Evolutionary conservation across 2,888 invertebrate species (phyloP).

Genomic region (Drosophila lacicola): DNA sequence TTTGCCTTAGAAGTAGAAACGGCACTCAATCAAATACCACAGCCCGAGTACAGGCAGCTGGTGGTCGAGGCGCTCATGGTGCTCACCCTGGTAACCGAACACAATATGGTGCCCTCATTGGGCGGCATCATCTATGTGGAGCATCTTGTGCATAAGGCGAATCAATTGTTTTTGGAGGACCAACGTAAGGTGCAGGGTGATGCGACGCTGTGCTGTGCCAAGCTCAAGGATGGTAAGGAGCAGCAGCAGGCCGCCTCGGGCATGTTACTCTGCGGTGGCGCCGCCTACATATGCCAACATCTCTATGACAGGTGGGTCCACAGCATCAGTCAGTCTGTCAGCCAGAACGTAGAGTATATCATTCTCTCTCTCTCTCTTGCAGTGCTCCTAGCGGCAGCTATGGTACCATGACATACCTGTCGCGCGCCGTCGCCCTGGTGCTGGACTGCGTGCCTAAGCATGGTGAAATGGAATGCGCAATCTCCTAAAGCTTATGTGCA

Average conservation of each 20-base stretch:
- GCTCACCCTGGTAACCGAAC: slow-evolving; percentile 94
- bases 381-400: slow-evolving; percentile 98
- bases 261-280: slow-evolving; percentile 93
- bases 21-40: slow-evolving; percentile 97
- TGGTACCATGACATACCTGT: slow-evolving; percentile 99
- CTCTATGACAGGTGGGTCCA: slow-evolving; percentile 91
- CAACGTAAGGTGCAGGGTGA: slow-evolving; percentile 96
- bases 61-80: slow-evolving; percentile 99
- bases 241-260: slow-evolving; percentile 88
- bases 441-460: slow-evolving; percentile 91
- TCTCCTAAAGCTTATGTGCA: slow-evolving; percentile 86
- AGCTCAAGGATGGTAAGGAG: slow-evolving; percentile 88
- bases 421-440: slow-evolving; percentile 91
- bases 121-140: slow-evolving; percentile 95
- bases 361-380: slow-evolving; percentile 37
- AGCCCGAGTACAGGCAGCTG: slow-evolving; percentile 98
- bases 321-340: neutral
- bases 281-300: slow-evolving; percentile 97
- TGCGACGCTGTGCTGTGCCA: slow-evolving; percentile 96
- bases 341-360: neutral
- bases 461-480: slow-evolving; percentile 92
- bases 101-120: slow-evolving; percentile 91
- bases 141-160: slow-evolving; percentile 96
- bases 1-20: slow-evolving; percentile 99
- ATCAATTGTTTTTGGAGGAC: slow-evolving; percentile 97